phyloP scores from a whole-genome alignment of 2,797 vertebrate genomes.

The Periparus ater region DNA sequence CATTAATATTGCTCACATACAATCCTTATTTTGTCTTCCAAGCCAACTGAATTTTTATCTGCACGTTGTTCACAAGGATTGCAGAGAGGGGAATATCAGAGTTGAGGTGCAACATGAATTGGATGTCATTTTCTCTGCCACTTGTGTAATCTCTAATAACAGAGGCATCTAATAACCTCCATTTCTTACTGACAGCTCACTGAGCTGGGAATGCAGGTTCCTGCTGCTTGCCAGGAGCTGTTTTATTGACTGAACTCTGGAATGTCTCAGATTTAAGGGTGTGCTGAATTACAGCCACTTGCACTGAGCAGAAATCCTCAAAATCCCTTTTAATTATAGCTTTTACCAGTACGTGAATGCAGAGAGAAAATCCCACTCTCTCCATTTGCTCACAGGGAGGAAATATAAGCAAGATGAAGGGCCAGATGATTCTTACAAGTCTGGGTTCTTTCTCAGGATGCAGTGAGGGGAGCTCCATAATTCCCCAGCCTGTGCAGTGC shows the following conservation, averaged over 20 bases:
- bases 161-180: not conserved
- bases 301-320: not conserved
- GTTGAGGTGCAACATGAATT: not conserved
- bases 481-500: not conserved
- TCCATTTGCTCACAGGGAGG: not conserved
- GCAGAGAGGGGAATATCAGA: not conserved
- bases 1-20: not conserved
- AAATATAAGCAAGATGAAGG: not conserved
- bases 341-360: not conserved
- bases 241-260: not conserved
- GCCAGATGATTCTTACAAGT: not conserved
- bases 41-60: not conserved
- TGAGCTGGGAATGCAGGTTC: not conserved
- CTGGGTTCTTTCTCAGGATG: not conserved
- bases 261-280: not conserved
- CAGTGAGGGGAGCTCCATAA: not conserved
- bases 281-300: not conserved
- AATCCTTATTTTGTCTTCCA: not conserved
- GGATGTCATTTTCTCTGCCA: slow-evolving; percentile 12
- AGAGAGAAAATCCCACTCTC: not conserved
- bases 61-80: not conserved
- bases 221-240: not conserved
- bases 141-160: slow-evolving; percentile 29
- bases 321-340: not conserved
- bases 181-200: slow-evolving; percentile 8